Conservation (phyloP, 2,888 invertebrate genomes). For the Limnephilus lunatus region DNA sequence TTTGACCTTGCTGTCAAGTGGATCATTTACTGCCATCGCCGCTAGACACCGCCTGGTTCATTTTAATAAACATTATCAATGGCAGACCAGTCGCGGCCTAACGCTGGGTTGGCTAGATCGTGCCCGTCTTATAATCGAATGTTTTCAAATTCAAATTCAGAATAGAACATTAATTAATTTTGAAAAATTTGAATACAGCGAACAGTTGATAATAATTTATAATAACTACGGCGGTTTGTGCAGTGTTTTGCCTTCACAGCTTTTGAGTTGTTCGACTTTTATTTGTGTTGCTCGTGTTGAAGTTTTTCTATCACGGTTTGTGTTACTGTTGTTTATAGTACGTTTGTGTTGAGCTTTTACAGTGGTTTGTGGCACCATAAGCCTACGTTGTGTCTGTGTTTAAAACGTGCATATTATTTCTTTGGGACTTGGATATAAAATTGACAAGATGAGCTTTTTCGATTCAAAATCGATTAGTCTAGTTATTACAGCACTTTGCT, state of each 20-base stretch:
- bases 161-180: not conserved
- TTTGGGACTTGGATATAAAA: not conserved
- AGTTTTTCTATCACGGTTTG: not conserved
- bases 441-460: not conserved
- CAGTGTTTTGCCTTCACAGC: not conserved
- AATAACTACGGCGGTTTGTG: not conserved
- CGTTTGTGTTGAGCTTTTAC: not conserved
- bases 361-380: not conserved
- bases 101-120: constrained; percentile 7
- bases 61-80: constrained; percentile 28
- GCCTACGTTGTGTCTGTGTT: not conserved
- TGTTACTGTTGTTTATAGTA: constrained; percentile 5
- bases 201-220: not conserved
- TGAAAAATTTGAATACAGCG: constrained; percentile 10
- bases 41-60: not conserved
- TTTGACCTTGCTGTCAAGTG: constrained; percentile 7
- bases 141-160: constrained; percentile 34
- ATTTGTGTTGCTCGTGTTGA: not conserved
- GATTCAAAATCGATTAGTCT: not conserved
- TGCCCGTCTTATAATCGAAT: constrained; percentile 16
- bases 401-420: not conserved
- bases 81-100: constrained; percentile 35
- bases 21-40: not conserved
- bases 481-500: not conserved
- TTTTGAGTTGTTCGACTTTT: not conserved